Base-by-base conservation (phyloP, 2,113 vertebrate genomes). In the Datnioides undecimradiatus region DNA sequence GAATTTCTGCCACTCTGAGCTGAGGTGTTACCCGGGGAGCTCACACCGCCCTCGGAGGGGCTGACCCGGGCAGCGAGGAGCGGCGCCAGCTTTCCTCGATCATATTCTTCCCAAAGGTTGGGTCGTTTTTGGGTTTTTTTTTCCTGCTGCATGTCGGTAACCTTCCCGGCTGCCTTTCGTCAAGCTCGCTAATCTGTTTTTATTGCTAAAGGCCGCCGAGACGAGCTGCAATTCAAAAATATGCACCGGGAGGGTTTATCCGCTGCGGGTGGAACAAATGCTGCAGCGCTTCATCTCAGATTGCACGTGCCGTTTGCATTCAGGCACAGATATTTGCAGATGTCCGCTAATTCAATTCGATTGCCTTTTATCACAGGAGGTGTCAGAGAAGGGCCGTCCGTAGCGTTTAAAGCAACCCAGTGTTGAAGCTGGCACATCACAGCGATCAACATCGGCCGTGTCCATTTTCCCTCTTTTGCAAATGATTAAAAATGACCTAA, bases 401-500 rank as follows among this genome's bases (percentile, higher is more conserved):
- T 41, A 16, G 34, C 48, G 74, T 80, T 67, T 60, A 33, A 40
- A 46, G 36, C 38, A 36, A 38, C 41, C 17, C 43, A 7, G n/a
- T 25, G 67, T 49, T 46, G 58, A 76, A 66, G 74, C 10, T 31
- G 63, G 58, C 57, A 27, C 55, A 54, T 3, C 43, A 16, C 0
- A 64, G 34, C n/a, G 68, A 86, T 66, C 74, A 49, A 54, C 67
- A 38, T 65, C 46, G 54, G n/a, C 17, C 10, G 0, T 2, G 14
- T 34, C 49, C 41, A 33, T 45, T 74, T 64, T 51, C 23, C 25
- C 11, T 49, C 23, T 68, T 41, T 49, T 29, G 12, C 3, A 40
- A 60, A 77, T 65, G 38, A 70, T 69, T 57, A 46, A 62, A 75
- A 79, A 63, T 79, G 69, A 74, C 73, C 73, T 48, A 6, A 43